phyloP scores from a whole-genome alignment of 1,140 invertebrate genomes.

The Rhynchophorus ferrugineus region DNA sequence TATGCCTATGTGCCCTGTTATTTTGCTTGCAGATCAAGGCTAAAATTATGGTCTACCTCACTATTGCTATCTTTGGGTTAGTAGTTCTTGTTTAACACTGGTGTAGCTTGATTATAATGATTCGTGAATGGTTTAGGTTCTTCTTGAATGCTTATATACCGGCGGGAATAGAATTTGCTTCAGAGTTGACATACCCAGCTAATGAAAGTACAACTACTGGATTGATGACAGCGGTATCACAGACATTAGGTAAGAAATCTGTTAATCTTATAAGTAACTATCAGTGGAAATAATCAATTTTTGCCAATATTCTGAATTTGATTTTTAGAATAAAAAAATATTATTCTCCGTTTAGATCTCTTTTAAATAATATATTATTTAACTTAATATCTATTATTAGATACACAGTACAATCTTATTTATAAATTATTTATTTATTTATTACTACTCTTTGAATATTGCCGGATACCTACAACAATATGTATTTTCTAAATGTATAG shows the following conservation, averaged over 20 bases:
- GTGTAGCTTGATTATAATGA: neutral
- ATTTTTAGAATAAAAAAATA: no score
- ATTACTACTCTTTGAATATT: no score
- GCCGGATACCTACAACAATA: no score
- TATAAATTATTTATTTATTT: no score
- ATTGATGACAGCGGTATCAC: constrained; percentile 25
- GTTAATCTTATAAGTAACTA: no score
- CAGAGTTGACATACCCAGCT: constrained; percentile 31
- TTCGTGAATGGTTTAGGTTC: constrained; percentile 15
- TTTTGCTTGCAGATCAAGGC: constrained; percentile 22
- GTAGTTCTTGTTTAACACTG: constrained; percentile 3
- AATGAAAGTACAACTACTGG: constrained; percentile 31
- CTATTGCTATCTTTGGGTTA: constrained; percentile 28
- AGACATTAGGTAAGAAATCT: constrained; percentile 21
- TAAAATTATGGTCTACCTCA: constrained; percentile 24
- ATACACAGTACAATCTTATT: no score
- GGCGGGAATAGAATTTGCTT: constrained; percentile 31
- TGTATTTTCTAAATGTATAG: no score
- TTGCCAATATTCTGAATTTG: no score
- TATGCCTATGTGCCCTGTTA: constrained; percentile 20
- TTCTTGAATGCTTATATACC: constrained; percentile 28
- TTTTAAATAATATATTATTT: no score
- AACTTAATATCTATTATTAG: no score
- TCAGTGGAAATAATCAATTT: no score
- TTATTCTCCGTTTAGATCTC: no score